These are phyloP conservation scores for Syngnathus rostellatus DNA, from an alignment of 2,797 vertebrate genomes.

Conservation along the genomic window DNA sequence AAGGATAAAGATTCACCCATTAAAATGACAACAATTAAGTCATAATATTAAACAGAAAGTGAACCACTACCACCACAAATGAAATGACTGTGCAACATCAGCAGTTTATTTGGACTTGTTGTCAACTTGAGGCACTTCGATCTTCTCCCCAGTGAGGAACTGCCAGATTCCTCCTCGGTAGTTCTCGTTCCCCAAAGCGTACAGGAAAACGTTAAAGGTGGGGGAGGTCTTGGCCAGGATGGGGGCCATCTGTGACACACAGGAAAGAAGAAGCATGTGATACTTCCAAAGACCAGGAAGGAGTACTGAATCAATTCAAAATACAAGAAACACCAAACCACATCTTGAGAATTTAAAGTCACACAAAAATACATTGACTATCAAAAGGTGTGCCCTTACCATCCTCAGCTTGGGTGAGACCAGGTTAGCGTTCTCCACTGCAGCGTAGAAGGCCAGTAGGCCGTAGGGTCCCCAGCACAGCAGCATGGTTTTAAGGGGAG, in stretches of 20 bases:
- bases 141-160: conserved; percentile 82
- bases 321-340: too few species aligned
- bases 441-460: conserved; percentile 79
- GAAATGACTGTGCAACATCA: conserved; percentile 30
- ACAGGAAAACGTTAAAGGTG: conserved; percentile 81
- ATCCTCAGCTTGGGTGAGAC: conserved; percentile 87
- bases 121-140: conserved; percentile 73
- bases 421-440: conserved; percentile 75
- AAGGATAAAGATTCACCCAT: too few species aligned
- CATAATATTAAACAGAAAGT: not conserved
- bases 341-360: too few species aligned
- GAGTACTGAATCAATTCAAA: not conserved
- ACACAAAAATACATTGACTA: too few species aligned
- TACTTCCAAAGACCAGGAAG: not conserved
- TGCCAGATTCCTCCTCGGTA: conserved; percentile 87
- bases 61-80: conserved; percentile 39
- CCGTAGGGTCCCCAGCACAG: conserved; percentile 91
- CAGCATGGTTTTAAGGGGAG: conserved; percentile 79
- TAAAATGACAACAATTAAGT: not conserved
- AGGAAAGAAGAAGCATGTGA: not conserved
- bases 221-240: conserved; percentile 87
- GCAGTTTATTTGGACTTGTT: conserved; percentile 81
- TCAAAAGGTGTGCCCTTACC: conserved; percentile 59
- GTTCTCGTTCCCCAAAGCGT: conserved; percentile 84
- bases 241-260: conserved; percentile 80